Evolutionary conservation across 2,888 invertebrate genomes (phyloP).

Genomic region (Archips crataeganus): DNA sequence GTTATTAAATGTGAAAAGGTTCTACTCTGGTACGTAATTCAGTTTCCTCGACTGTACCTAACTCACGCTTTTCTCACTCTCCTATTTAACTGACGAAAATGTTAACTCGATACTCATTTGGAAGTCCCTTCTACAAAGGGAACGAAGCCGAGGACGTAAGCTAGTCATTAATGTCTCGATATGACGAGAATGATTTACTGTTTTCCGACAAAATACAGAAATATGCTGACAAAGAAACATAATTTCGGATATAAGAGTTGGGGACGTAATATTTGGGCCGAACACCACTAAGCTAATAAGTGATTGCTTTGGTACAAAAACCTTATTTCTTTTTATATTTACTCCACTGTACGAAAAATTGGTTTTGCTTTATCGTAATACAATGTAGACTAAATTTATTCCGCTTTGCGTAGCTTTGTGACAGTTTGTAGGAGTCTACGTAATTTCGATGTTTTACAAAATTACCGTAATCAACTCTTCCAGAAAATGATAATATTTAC

Average conservation of each 20-base stretch:
- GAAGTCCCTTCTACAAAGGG: too few species aligned
- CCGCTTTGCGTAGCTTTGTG: background rate
- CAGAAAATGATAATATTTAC: background rate
- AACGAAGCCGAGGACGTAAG: too few species aligned
- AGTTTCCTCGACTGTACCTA: too few species aligned
- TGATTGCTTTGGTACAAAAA: conserved; percentile 11
- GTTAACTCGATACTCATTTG: too few species aligned
- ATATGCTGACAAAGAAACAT: conserved; percentile 16
- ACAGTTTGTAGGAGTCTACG: background rate
- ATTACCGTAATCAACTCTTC: background rate
- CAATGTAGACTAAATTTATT: background rate
- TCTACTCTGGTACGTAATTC: too few species aligned
- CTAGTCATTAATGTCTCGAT: background rate
- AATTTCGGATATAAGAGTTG: conserved; percentile 3
- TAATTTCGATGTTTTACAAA: background rate
- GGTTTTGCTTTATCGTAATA: background rate
- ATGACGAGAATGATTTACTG: conserved; percentile 1
- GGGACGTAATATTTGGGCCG: conserved; percentile 4
- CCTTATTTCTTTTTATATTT: conserved; percentile 11
- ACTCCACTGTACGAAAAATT: conserved; percentile 1
- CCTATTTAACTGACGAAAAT: too few species aligned
- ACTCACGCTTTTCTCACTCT: too few species aligned
- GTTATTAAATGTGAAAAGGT: too few species aligned
- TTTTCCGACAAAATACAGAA: conserved; percentile 10
- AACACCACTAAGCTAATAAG: conserved; percentile 16